Evolutionary conservation across 35 echinoderm and acorn worm species (phyloP).

Genomic region (Heliocidaris erythrogramma): DNA sequence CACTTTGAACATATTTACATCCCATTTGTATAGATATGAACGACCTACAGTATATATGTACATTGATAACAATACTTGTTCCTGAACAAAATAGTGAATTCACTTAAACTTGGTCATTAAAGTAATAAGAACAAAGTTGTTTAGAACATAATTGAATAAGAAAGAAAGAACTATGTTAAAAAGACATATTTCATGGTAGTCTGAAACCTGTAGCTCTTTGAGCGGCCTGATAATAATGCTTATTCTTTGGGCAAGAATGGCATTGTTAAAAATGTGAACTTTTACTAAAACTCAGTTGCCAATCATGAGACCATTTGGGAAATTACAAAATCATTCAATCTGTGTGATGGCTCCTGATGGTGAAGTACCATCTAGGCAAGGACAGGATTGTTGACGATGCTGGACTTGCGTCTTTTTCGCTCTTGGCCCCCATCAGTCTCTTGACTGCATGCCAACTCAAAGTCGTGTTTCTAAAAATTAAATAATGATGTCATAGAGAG

Average conservation of each 20-base stretch:
- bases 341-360: not conserved
- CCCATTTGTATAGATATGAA: not conserved
- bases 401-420: constrained; percentile 70
- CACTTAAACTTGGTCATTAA: not conserved
- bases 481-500: not conserved
- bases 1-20: not conserved
- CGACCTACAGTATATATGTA: not conserved
- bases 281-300: no score
- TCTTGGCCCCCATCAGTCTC: constrained; percentile 31
- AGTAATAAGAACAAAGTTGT: not conserved
- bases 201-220: no score
- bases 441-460: constrained; percentile 78
- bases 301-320: no score
- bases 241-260: no score
- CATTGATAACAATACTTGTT: no score
- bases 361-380: constrained; percentile 4
- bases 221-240: no score
- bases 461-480: constrained; percentile 50
- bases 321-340: no score
- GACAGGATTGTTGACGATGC: constrained; percentile 67
- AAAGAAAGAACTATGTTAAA: no score
- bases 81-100: not conserved
- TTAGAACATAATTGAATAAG: not conserved
- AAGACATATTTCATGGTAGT: no score
- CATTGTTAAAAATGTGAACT: no score